A percentile compares a stretch with the other conserved stretches of the same genome.
phyloP scores from a whole-genome alignment of 2,113 vertebrate genomes.

The Noturus placidus region DNA sequence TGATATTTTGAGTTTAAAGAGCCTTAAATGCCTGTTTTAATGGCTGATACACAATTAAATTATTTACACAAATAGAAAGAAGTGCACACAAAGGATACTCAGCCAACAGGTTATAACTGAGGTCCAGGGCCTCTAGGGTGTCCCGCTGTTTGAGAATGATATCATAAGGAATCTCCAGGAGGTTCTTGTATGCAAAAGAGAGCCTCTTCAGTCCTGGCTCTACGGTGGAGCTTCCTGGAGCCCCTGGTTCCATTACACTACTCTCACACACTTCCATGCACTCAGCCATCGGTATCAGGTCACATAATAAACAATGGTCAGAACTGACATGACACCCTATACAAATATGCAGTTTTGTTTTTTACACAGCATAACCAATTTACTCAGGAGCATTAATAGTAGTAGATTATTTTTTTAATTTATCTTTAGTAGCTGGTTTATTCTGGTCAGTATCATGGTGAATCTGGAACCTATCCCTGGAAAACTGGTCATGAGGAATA shows the following conservation, averaged over 20 bases:
- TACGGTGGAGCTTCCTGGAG: conserved; percentile 23
- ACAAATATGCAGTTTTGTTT: background rate
- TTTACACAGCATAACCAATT: background rate
- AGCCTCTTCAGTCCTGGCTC: conserved; percentile 61
- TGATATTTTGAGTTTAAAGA: background rate
- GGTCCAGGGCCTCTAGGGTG: conserved; percentile 72
- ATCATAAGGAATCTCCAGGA: conserved; percentile 72
- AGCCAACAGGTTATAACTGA: conserved; percentile 73
- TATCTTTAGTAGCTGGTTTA: background rate
- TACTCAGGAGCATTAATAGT: background rate
- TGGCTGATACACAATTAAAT: background rate
- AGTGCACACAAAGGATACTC: conserved; percentile 71
- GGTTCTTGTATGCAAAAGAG: conserved; percentile 72
- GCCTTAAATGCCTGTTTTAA: background rate
- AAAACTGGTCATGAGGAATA: background rate
- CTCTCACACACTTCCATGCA: conserved; percentile 34
- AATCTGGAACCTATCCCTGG: background rate
- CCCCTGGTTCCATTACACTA: conserved; percentile 56
- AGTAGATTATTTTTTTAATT: background rate
- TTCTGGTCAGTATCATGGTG: background rate
- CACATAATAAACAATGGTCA: conserved; percentile 29
- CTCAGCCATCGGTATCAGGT: conserved; percentile 31
- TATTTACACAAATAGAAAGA: background rate
- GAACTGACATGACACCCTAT: background rate
- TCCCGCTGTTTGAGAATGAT: conserved; percentile 62